phyloP scores from a whole-genome alignment of 2,113 vertebrate genomes.

The Protobothrops mucrosquamatus region DNA sequence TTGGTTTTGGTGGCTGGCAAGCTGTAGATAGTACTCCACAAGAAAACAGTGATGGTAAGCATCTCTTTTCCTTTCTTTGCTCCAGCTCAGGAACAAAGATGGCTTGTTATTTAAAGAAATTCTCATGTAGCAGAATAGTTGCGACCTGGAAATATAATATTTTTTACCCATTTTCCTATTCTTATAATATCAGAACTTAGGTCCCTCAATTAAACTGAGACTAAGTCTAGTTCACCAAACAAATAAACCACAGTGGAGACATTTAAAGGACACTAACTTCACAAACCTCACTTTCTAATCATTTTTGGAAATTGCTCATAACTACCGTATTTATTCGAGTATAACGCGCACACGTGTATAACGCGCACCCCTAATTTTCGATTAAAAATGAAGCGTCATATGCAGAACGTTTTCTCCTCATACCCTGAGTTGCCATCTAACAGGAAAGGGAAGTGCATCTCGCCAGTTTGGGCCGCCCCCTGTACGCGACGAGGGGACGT shows the following conservation, averaged over 20 bases:
- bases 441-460: too few relatives aligned
- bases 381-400: too few relatives aligned
- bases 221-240: neutral
- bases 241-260: neutral
- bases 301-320: too few relatives aligned
- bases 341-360: too few relatives aligned
- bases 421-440: too few relatives aligned
- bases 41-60: conserved; percentile 93
- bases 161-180: neutral
- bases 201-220: neutral
- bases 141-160: neutral
- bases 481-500: too few relatives aligned
- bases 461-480: too few relatives aligned
- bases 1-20: conserved; percentile 95
- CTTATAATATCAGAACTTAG: neutral
- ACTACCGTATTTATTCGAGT: too few relatives aligned
- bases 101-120: neutral
- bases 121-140: neutral
- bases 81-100: neutral
- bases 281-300: neutral
- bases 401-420: too few relatives aligned
- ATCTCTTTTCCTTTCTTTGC: neutral
- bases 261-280: neutral
- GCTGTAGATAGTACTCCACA: conserved; percentile 94
- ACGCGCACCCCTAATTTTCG: too few relatives aligned